These are phyloP conservation scores for Dascillus cervinus DNA, from an alignment of 2,888 invertebrate species.

Conservation along the genomic window DNA sequence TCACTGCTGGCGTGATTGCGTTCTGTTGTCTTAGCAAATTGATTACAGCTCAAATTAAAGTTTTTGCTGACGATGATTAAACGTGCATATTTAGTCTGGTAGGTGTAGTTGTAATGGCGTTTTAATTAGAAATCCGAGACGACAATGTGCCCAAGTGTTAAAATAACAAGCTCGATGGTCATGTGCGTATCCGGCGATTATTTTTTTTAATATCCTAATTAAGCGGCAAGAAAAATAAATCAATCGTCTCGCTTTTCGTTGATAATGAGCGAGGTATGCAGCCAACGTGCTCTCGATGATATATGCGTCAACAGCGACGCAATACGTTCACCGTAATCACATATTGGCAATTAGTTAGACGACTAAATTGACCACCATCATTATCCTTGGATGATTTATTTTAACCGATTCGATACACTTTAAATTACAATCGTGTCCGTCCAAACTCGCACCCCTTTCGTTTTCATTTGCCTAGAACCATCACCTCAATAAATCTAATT, in stretches of 20 bases:
- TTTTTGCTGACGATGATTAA: constrained; percentile 38
- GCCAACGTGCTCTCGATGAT: constrained; percentile 28
- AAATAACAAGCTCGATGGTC: constrained; percentile 8
- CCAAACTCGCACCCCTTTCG: constrained; percentile 10
- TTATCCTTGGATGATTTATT: constrained; percentile 44
- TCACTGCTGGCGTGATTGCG: constrained; percentile 30
- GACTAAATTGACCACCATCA: constrained; percentile 43
- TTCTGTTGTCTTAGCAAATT: constrained; percentile 42
- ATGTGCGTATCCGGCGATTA: constrained; percentile 11
- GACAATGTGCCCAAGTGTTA: constrained; percentile 20
- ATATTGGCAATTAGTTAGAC: constrained; percentile 44
- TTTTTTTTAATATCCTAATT: constrained; percentile 35
- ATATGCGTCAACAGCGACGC: constrained; percentile 33
- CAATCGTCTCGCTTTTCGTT: constrained; percentile 27
- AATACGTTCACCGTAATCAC: constrained; percentile 42
- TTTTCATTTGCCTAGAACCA: too few species aligned
- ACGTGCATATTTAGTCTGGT: constrained; percentile 32
- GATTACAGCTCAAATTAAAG: constrained; percentile 41
- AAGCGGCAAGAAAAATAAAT: constrained; percentile 31
- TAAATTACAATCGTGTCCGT: constrained; percentile 34
- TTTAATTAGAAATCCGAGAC: constrained; percentile 35
- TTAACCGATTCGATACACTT: constrained; percentile 41
- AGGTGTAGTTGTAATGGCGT: constrained; percentile 25
- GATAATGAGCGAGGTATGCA: constrained; percentile 30
- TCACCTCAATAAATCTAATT: too few species aligned